Evolutionary conservation across 2,797 vertebrate genomes (phyloP).

Genomic region (Anolis apletophallus): DNA sequence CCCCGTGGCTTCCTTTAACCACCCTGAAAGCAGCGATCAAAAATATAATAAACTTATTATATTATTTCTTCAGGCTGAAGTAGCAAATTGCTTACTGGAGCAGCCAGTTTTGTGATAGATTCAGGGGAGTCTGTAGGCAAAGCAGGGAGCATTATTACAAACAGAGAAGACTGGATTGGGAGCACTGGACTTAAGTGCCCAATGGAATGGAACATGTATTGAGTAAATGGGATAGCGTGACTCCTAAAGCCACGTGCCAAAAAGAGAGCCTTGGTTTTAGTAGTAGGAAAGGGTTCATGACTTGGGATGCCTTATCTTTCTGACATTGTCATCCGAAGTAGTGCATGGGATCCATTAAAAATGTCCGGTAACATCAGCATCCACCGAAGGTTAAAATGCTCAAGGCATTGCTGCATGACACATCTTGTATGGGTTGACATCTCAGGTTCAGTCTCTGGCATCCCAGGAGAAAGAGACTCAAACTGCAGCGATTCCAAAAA

Average conservation of each 20-base stretch:
- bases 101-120: conserved; percentile 21
- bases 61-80: conserved; percentile 25
- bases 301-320: neutral
- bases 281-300: neutral
- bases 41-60: neutral
- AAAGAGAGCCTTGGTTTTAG: neutral
- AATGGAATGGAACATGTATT: too few species aligned
- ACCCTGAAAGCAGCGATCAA: conserved; percentile 1
- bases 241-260: neutral
- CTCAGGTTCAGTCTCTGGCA: neutral
- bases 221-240: neutral
- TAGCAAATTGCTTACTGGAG: conserved; percentile 45
- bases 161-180: neutral
- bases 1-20: neutral
- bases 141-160: too few species aligned
- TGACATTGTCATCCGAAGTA: neutral
- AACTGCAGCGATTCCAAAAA: neutral
- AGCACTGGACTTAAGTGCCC: neutral
- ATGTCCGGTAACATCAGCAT: conserved; percentile 2
- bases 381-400: neutral
- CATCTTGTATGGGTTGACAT: neutral
- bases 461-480: neutral
- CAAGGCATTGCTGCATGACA: neutral
- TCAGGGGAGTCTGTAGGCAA: neutral
- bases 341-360: neutral